Evolutionary conservation across 2,113 vertebrate genomes (phyloP), one percentile per base, ranked within the genome.

Genomic region (Gila orcuttii): DNA sequence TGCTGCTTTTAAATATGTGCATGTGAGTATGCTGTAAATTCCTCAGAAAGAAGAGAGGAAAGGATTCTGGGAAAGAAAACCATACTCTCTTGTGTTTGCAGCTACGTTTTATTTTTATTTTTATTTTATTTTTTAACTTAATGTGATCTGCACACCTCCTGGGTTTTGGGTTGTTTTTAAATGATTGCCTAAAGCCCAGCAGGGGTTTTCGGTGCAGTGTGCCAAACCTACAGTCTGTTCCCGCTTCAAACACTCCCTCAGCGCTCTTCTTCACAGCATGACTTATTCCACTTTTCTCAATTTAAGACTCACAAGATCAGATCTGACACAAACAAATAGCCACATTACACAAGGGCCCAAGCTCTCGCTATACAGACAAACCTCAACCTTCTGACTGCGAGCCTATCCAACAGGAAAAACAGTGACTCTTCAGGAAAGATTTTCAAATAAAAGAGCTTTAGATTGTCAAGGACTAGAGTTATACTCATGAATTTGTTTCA

Each of bases 271-370:
- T 33, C 81, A 42, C 74, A 57, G 85, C 42, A 76, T 39, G 59
- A 68, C 28, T 62, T 15, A 77, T 82, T 71, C 36, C 59, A 59
- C 47, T 25, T n/a, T 12, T 84, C 36, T 77, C 78, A 52, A 74
- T 84, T 84, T 84, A 84, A 84, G 66, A 36, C 4, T 47, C 75
- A 79, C 75, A 79, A 62, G 50, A 83, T 83, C 73, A 83, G 73
- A 31, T 76, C 39, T 86, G 78, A 75, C 55, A 75, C 28, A 64
- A 59, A 66, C 57, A 52, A 77, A 55, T 33, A 50, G 47, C 47
- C 75, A 55, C 75, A 77, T 55, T 77, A 77, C 75, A 55, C 47
- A 77, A 52, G 25, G 45, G 75, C 47, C 75, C 28, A 9, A 52
- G 47, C 28, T 77, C 75, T 55, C 8, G 8, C 75, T 77, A 42